phyloP scores from a whole-genome alignment of 2,113 vertebrate species.

The Cochlearius cochlearius region DNA sequence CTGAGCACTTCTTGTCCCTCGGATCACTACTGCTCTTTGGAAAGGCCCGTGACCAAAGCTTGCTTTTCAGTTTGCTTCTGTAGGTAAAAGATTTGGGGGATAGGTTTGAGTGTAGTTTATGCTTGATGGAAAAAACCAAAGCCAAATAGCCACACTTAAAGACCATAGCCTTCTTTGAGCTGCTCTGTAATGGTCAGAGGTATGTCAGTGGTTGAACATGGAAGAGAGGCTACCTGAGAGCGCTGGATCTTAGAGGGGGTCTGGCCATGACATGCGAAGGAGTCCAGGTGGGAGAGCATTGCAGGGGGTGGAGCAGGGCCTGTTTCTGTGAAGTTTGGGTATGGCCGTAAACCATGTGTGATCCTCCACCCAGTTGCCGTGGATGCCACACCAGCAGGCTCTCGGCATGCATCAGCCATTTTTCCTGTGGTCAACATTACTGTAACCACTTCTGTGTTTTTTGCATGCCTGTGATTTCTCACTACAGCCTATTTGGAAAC shows the following conservation, averaged over 20 bases:
- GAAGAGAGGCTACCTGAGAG: background rate
- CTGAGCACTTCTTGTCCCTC: background rate
- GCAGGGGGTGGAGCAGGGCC: background rate
- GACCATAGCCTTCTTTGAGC: background rate
- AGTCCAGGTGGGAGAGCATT: background rate
- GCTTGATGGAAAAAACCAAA: background rate
- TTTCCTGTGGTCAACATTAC: background rate
- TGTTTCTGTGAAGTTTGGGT: background rate
- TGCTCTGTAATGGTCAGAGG: background rate
- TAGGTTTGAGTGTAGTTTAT: background rate
- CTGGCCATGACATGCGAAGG: background rate
- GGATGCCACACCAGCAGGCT: background rate
- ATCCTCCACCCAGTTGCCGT: background rate
- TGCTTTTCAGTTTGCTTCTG: background rate
- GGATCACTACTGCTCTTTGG: background rate
- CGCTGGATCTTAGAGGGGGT: fast-evolving
- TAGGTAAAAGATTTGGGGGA: background rate
- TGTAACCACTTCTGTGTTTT: background rate
- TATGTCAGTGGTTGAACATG: background rate
- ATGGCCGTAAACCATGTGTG: background rate
- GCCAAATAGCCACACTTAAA: background rate
- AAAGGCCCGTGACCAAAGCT: fast-evolving
- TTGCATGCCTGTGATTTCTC: background rate
- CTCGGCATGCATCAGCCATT: background rate
- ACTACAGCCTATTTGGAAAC: background rate